A percentile compares a stretch with the other conserved stretches of the same genome.
Evolutionary conservation across 2,113 vertebrate genomes (phyloP).

Genomic region (Oryzias curvinotus): DNA sequence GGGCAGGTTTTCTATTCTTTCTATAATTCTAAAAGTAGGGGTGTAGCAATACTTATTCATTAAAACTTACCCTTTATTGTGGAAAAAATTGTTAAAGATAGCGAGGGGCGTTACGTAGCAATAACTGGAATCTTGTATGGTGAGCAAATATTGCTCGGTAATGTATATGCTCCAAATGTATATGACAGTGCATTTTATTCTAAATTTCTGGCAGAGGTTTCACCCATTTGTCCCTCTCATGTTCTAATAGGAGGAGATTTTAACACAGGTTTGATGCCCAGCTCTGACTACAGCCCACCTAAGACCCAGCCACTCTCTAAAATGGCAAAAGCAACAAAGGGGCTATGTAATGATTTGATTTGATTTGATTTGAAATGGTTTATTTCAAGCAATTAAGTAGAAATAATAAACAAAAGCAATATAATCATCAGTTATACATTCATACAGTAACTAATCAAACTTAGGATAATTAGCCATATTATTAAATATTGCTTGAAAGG

Average conservation of each 20-base stretch:
- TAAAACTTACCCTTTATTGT: neutral
- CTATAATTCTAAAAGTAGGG: neutral
- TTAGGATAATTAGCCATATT: too few relatives aligned
- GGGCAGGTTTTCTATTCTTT: neutral
- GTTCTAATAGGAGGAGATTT: neutral
- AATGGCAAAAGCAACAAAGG: neutral
- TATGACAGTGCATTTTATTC: neutral
- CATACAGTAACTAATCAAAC: too few relatives aligned
- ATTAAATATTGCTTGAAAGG: too few relatives aligned
- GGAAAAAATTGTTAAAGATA: neutral
- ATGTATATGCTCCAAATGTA: neutral
- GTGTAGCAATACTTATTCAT: neutral
- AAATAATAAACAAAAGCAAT: too few relatives aligned
- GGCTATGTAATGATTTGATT: neutral
- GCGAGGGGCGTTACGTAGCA: neutral
- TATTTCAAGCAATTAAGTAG: too few relatives aligned
- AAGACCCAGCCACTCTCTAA: neutral
- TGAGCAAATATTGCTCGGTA: neutral
- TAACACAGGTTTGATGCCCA: neutral
- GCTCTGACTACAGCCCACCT: neutral
- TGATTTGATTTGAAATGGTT: too few relatives aligned
- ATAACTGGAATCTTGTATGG: neutral
- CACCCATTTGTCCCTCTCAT: neutral
- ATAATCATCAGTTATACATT: too few relatives aligned
- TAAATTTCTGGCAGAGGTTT: neutral